These are phyloP conservation scores for Agrochola macilenta DNA, from an alignment of 2,888 invertebrate species.

Conservation along the genomic window DNA sequence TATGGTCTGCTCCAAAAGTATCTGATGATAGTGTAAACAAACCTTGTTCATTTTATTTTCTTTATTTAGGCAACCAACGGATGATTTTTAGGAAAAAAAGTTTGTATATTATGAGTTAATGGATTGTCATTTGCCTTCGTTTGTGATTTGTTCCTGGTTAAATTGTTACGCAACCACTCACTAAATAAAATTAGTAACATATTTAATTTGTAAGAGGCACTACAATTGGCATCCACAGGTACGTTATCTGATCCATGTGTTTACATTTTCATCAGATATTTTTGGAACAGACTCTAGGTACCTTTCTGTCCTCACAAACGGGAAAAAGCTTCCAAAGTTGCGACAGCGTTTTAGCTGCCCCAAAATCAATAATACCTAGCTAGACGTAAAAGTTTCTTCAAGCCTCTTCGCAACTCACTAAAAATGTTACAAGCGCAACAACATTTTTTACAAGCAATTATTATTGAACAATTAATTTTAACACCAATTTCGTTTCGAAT, in stretches of 20 bases:
- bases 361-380: background rate
- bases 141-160: background rate
- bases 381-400: background rate
- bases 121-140: too few species aligned
- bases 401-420: background rate
- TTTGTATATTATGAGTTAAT: too few species aligned
- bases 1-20: background rate
- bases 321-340: background rate
- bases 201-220: background rate
- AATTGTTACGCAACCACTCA: background rate
- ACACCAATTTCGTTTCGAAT: slow-evolving; percentile 15
- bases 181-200: background rate
- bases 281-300: background rate
- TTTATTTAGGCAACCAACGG: too few species aligned
- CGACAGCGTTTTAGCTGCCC: background rate
- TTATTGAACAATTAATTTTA: background rate
- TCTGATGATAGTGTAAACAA: background rate
- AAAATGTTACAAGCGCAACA: background rate
- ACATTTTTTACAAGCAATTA: background rate
- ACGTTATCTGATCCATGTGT: too few species aligned
- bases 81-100: too few species aligned
- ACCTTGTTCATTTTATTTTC: too few species aligned
- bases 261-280: background rate
- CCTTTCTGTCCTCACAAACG: background rate
- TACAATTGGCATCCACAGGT: too few species aligned